Conservation (phyloP, 2,113 vertebrate species). For the Passerina amoena region DNA sequence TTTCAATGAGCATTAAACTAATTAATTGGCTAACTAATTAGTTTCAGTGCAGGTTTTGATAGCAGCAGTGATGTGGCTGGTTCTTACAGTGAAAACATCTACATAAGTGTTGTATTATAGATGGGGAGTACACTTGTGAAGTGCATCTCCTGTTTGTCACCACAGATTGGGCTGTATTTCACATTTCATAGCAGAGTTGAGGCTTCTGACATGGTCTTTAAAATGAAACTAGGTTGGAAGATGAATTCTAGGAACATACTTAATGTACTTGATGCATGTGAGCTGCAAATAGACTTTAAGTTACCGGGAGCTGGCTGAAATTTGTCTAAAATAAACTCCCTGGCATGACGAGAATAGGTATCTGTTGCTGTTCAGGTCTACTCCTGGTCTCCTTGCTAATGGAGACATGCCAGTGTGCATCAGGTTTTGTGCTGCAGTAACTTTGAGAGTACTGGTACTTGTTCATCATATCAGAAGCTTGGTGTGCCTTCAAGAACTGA, state of each 20-base stretch:
- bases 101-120: background rate
- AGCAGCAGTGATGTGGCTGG: background rate
- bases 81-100: background rate
- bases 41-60: background rate
- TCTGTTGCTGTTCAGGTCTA: background rate
- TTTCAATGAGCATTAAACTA: background rate
- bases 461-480: background rate
- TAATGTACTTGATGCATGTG: background rate
- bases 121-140: background rate
- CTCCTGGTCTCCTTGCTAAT: background rate
- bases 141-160: background rate
- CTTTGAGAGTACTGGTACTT: background rate
- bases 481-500: background rate
- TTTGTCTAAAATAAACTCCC: background rate
- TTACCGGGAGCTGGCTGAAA: background rate
- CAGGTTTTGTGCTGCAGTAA: background rate
- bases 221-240: background rate
- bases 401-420: background rate
- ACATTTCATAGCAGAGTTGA: background rate
- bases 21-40: slow-evolving; percentile 28
- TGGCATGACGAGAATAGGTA: background rate
- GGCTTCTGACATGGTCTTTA: background rate
- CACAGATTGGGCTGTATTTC: background rate
- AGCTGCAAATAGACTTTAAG: background rate
- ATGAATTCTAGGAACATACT: background rate